Evolutionary conservation across 2,888 invertebrate genomes (phyloP), one percentile per base, ranked within the genome.

Genomic region (Aproaerema taeniolella): DNA sequence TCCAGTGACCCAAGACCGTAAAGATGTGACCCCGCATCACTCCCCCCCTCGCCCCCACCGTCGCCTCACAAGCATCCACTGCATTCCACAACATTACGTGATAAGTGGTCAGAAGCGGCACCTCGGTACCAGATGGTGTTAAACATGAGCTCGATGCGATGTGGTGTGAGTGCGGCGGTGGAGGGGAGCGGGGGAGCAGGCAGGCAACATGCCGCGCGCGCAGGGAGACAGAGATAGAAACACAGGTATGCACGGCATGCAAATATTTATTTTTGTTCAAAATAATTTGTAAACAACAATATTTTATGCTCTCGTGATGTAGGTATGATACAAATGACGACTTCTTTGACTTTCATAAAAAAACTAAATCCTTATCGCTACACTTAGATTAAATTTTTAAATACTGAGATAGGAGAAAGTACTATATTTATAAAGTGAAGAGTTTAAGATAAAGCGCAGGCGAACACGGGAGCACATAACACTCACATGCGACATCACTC

Each of bases 261-360:
- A 79, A 74, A 61, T 65, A 52, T 82, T 83, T 82, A 81, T 82
- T 85, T 77, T 78, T 55, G 58, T 73, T 72, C 64, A 82, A 86
- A 86, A 83, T 82, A 82, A 77, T 81, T 74, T 79, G 67, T 83
- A 74, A 80, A 80, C 75, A 82, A 86, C 83, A 79, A 75, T 78
- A 73, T 63, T 72, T 68, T 71, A 73, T 67, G 74, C 63, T 77
- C 68, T 75, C 56, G 59, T 67, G 69, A 68, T 63, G 62, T 29
- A 39, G 12, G 28, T 72, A 78, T 77, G 75, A 77, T 83, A 85
- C 85, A 83, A 82, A 82, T 78, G 82, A 82, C 82, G 77, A 83
- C 79, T 70, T 73, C n/a, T n/a, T 67, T 53, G 53, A 64, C 60
- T 72, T 66, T 64, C 70, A 78, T 82, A 81, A 73, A 82, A 83